A percentile compares a stretch with the other conserved stretches of the same genome.
Conservation (phyloP, 2,888 invertebrate genomes). For the Tetragnatha montana region DNA sequence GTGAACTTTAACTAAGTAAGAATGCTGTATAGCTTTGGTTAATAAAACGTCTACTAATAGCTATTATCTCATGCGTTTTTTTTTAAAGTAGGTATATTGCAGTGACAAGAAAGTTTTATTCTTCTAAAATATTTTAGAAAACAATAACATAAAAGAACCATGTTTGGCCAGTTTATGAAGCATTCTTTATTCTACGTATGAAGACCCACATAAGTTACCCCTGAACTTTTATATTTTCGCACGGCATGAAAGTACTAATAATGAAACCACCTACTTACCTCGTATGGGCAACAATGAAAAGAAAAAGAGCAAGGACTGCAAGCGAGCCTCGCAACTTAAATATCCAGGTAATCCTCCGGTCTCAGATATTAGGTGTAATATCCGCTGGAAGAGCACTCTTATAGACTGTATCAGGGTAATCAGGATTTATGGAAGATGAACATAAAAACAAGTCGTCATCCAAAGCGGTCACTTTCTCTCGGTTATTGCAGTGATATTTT, state of each 20-base stretch:
- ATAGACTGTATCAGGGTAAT: constrained; percentile 38
- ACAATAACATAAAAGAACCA: too few species aligned
- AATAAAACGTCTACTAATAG: too few species aligned
- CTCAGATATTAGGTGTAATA: constrained; percentile 67
- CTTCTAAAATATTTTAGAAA: too few species aligned
- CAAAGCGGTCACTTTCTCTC: constrained; percentile 17
- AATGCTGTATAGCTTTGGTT: too few species aligned
- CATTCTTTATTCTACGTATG: too few species aligned
- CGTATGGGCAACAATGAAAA: constrained; percentile 15
- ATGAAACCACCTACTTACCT: constrained; percentile 56
- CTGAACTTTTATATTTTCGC: neutral
- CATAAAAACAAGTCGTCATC: constrained; percentile 42
- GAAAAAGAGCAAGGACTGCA: constrained; percentile 40
- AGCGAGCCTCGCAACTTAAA: constrained; percentile 43
- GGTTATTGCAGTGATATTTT: constrained; percentile 56
- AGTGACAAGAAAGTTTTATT: too few species aligned
- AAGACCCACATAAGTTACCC: neutral
- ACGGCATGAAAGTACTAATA: constrained; percentile 17
- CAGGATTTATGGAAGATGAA: constrained; percentile 58
- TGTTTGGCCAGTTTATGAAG: too few species aligned
- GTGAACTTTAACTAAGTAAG: too few species aligned
- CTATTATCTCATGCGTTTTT: too few species aligned
- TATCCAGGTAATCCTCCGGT: constrained; percentile 63
- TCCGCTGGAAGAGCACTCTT: constrained; percentile 67
- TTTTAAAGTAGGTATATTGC: too few species aligned